Evolutionary conservation across 2,797 vertebrate genomes (phyloP), one percentile per base, ranked within the genome.

Genomic region (Lateolabrax maculatus): DNA sequence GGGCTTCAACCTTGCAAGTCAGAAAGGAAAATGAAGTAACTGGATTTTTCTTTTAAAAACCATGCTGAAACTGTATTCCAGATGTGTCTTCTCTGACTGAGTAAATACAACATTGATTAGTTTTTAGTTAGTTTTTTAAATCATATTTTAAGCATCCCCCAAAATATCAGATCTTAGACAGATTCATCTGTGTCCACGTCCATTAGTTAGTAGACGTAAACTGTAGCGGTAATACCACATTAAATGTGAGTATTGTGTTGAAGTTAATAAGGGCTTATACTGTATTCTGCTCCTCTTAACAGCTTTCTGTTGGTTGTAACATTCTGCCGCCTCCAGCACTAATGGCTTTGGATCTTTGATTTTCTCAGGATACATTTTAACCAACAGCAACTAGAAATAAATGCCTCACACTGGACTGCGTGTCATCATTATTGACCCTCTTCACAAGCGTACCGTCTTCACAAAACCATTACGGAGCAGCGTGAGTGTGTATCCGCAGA

Each of bases 301-400:
- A 79, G 78, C 46, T 15, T 25, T 21, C 9, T 52, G 53, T 61
- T 23, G 29, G n/a, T 27, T 27, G 16, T 51, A 29, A 46, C 43
- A 48, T 44, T 53, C 34, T 34, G 27, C 25, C 15, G 27, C 64
- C 67, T 82, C 55, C 21, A 25, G 58, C 75, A 15, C 58, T 84
- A 71, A 80, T 79, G 57, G 76, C 57, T 86, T 52, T 29, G 53
- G 19, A 71, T 73, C 34, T 86, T 70, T 78, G 51, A 56, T 81
- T 83, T 78, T 48, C 53, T 62, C 71, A 8, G 27, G 36, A 71
- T n/a, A 43, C 68, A 36, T 80, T 80, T 80, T 16, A 7, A 65
- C 51, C 37, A 60, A 48, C 39, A 46, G 46, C 36, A 73, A 62
- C 34, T 12, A 37, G 49, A 60, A 76, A 81, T 72, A 60, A 90